Evolutionary conservation across 2,888 invertebrate genomes (phyloP).

Genomic region (Microctonus brassicae): DNA sequence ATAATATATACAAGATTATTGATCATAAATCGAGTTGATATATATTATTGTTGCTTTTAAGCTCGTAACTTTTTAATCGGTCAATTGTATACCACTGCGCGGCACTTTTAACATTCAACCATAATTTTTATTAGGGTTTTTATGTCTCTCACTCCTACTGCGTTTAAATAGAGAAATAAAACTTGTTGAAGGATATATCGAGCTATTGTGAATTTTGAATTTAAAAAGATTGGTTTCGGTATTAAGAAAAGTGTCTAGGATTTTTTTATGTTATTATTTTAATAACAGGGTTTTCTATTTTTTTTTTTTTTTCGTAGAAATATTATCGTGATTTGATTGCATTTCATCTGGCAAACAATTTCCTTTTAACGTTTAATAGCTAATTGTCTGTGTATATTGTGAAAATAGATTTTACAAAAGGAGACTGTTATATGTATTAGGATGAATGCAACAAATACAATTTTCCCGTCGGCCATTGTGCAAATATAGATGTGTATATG

Average conservation of each 20-base stretch:
- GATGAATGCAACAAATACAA: slow-evolving; percentile 64
- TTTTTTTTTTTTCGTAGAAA: neutral
- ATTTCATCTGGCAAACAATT: slow-evolving; percentile 15
- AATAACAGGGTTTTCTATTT: neutral
- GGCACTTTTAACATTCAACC: slow-evolving; percentile 43
- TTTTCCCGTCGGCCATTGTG: slow-evolving; percentile 61
- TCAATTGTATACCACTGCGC: slow-evolving; percentile 59
- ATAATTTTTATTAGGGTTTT: slow-evolving; percentile 41
- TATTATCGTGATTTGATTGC: neutral
- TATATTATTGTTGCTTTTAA: slow-evolving; percentile 40
- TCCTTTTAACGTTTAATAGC: slow-evolving; percentile 7
- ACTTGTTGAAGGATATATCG: neutral
- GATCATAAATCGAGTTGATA: slow-evolving; percentile 66
- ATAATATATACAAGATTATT: slow-evolving; percentile 53
- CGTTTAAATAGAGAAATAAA: slow-evolving; percentile 16
- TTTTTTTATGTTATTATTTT: neutral
- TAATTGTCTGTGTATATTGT: slow-evolving; percentile 38
- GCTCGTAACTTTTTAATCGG: slow-evolving; percentile 66
- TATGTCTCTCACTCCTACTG: slow-evolving; percentile 21
- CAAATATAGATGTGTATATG: slow-evolving; percentile 42
- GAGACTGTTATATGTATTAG: slow-evolving; percentile 40
- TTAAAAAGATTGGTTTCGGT: neutral
- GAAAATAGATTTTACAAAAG: slow-evolving; percentile 52
- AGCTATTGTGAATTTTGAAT: neutral
- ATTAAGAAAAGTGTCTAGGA: neutral